Conservation (phyloP, 2,113 vertebrate genomes). For the Mobula birostris region DNA sequence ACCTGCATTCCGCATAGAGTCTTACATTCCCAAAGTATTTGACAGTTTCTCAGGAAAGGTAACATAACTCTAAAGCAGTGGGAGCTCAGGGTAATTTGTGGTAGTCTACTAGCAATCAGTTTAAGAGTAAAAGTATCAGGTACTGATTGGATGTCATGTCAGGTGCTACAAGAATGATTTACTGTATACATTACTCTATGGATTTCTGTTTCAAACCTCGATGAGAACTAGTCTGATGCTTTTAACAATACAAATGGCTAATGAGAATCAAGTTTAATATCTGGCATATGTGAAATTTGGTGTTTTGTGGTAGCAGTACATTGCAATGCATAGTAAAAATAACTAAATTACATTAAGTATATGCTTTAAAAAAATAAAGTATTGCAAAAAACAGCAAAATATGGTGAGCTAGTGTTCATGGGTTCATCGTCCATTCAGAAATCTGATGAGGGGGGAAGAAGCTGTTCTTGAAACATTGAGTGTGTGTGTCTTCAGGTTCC, state of each 20-base stretch:
- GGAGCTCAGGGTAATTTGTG: neutral
- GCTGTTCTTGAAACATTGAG: too few species aligned
- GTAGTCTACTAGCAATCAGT: neutral
- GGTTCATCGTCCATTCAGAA: too few species aligned
- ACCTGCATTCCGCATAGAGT: neutral
- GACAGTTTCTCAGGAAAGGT: neutral
- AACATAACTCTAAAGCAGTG: neutral
- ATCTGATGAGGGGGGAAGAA: too few species aligned
- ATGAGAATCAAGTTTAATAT: too few species aligned
- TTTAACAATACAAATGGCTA: neutral
- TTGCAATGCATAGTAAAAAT: too few species aligned
- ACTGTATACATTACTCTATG: neutral
- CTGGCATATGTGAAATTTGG: too few species aligned
- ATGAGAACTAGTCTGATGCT: neutral
- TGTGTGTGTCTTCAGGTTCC: too few species aligned
- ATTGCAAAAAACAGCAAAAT: too few species aligned
- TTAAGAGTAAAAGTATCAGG: neutral
- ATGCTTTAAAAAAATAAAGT: too few species aligned
- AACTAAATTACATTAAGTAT: too few species aligned
- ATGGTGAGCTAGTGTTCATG: too few species aligned
- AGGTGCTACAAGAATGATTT: neutral
- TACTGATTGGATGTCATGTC: neutral
- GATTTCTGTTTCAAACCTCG: neutral
- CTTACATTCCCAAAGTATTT: neutral
- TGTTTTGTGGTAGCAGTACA: too few species aligned